A percentile compares a stretch with the other conserved stretches of the same genome.
Evolutionary conservation across 2,888 invertebrate species (phyloP).

Genomic region (Meganola albula): DNA sequence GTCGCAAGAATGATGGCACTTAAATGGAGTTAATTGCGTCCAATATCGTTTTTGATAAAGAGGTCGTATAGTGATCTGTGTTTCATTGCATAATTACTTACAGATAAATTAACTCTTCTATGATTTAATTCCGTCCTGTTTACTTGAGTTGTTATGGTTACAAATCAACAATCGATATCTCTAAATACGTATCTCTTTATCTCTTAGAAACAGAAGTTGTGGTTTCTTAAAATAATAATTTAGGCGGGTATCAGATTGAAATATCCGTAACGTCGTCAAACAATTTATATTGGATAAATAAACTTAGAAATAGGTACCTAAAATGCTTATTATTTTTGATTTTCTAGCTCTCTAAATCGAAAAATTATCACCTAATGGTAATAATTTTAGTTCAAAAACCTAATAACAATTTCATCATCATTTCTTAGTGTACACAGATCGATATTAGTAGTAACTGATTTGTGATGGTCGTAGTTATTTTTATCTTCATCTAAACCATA

Average conservation of each 20-base stretch:
- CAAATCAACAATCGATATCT: constrained; percentile 23
- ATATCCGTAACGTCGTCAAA: no score
- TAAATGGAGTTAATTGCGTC: neutral
- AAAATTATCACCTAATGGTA: no score
- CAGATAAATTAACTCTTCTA: constrained; percentile 3
- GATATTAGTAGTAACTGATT: constrained; percentile 30
- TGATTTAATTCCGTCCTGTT: constrained; percentile 22
- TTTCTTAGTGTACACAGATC: constrained; percentile 44
- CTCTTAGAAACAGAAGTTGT: no score
- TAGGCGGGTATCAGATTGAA: no score
- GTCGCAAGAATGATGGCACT: constrained; percentile 7
- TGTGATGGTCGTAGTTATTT: constrained; percentile 62
- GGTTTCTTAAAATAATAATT: no score
- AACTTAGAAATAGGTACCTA: no score
- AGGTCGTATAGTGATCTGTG: constrained; percentile 23
- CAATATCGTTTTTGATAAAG: constrained; percentile 27
- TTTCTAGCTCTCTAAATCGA: no score
- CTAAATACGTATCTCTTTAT: no score
- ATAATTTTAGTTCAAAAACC: no score
- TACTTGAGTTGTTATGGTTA: constrained; percentile 29
- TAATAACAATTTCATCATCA: constrained; percentile 22
- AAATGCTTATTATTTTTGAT: no score
- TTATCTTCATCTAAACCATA: constrained; percentile 52
- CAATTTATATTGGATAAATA: no score
- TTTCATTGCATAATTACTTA: constrained; percentile 29